Conservation (phyloP, 1,140 invertebrate genomes). For the Aricia agestis region DNA sequence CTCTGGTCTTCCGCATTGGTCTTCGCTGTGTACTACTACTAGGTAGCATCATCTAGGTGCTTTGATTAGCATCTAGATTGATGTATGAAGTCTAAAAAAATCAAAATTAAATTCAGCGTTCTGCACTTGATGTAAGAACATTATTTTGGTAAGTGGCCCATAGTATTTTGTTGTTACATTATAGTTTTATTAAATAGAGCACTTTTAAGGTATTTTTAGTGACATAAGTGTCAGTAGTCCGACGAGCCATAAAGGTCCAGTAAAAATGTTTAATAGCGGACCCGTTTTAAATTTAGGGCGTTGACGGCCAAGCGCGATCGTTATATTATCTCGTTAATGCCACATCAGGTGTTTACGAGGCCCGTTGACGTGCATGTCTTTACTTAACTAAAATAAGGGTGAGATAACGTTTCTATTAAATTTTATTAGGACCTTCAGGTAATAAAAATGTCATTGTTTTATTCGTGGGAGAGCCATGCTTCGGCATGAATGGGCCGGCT, state of each 20-base stretch:
- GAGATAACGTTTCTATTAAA: background rate
- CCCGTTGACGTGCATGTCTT: background rate
- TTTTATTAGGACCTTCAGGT: background rate
- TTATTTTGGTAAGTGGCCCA: too few relatives aligned
- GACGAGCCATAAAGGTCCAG: background rate
- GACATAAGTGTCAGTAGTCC: background rate
- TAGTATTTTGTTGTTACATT: too few relatives aligned
- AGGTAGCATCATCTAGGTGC: too few relatives aligned
- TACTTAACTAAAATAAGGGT: background rate
- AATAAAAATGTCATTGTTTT: background rate
- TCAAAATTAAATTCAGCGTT: too few relatives aligned
- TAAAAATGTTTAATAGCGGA: background rate
- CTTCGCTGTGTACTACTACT: too few relatives aligned
- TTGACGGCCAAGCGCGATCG: background rate
- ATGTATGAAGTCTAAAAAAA: too few relatives aligned
- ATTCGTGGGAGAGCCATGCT: too few relatives aligned
- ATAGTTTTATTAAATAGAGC: too few relatives aligned
- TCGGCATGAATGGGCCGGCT: too few relatives aligned
- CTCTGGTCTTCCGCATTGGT: too few relatives aligned
- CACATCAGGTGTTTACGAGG: background rate
- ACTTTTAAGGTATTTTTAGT: background rate
- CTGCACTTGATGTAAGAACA: too few relatives aligned
- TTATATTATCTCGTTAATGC: background rate
- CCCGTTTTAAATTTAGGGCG: background rate
- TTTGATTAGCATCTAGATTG: too few relatives aligned